phyloP scores from a whole-genome alignment of 2,797 vertebrate genomes.

The Liparis tanakae region DNA sequence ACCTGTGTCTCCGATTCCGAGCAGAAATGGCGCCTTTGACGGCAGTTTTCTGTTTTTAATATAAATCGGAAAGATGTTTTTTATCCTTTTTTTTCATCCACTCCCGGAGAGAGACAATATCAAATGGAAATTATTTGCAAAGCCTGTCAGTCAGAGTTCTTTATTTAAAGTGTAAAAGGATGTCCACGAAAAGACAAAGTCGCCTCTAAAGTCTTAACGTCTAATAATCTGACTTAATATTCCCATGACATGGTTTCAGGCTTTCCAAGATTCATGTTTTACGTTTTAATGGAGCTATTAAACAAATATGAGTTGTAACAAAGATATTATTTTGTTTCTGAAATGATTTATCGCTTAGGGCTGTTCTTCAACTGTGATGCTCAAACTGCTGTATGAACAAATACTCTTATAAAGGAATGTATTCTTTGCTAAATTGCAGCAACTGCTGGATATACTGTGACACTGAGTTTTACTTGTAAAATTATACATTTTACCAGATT shows the following conservation, averaged over 20 bases:
- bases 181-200: constrained; percentile 7
- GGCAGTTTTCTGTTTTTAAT: constrained; percentile 14
- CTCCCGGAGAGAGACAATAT: neutral
- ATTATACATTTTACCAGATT: constrained; percentile 22
- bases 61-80: neutral
- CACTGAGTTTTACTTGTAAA: constrained; percentile 14
- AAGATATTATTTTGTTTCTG: constrained; percentile 4
- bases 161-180: neutral
- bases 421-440: constrained; percentile 10
- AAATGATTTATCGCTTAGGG: neutral
- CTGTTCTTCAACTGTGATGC: constrained; percentile 33
- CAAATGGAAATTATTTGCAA: constrained; percentile 14
- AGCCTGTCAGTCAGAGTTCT: neutral
- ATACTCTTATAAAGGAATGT: neutral
- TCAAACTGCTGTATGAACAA: constrained; percentile 26
- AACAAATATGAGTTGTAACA: constrained; percentile 5
- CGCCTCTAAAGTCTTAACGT: neutral
- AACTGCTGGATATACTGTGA: neutral
- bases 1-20: constrained; percentile 15
- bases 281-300: constrained; percentile 24
- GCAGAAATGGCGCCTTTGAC: neutral
- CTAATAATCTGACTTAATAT: constrained; percentile 15
- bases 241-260: neutral
- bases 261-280: constrained; percentile 9
- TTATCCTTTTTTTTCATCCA: constrained; percentile 10